Conservation (phyloP, 2,888 invertebrate species). For the Cataglyphis rosenhaueri region DNA sequence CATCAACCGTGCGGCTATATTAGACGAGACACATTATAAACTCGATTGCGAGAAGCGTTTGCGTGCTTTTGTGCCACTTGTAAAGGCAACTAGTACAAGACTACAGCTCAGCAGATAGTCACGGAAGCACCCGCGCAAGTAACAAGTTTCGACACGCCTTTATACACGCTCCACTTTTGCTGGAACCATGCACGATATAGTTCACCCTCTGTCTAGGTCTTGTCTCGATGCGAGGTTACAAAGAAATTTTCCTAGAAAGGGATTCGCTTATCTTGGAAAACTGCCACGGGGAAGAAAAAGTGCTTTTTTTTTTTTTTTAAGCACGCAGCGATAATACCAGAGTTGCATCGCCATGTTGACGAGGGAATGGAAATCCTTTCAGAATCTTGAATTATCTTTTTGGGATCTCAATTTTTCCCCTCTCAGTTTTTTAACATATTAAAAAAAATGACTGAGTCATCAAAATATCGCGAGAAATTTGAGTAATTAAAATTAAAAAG, state of each 20-base stretch:
- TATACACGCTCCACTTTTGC: conserved; percentile 63
- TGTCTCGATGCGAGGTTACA: conserved; percentile 32
- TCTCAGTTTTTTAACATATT: not conserved
- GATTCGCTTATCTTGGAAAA: conserved; percentile 47
- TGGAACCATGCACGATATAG: conserved; percentile 14
- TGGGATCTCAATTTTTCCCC: not conserved
- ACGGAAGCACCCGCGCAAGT: conserved; percentile 71
- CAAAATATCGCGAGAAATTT: not conserved
- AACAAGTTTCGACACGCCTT: conserved; percentile 73
- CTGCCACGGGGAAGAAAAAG: conserved; percentile 31
- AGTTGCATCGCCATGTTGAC: conserved; percentile 17
- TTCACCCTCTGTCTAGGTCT: conserved; percentile 21
- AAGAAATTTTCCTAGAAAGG: conserved; percentile 34
- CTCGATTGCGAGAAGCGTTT: conserved; percentile 57
- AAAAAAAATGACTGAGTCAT: not conserved
- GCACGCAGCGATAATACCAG: conserved; percentile 21
- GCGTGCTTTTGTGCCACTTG: conserved; percentile 71
- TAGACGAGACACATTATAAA: conserved; percentile 52
- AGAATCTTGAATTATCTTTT: conserved; percentile 1
- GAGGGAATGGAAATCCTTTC: conserved; percentile 16
- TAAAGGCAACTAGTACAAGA: conserved; percentile 59
- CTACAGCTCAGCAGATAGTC: conserved; percentile 68
- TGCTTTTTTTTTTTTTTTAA: not conserved
- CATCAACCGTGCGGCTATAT: conserved; percentile 36
- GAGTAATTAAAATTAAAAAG: not conserved